Evolutionary conservation across 2,888 invertebrate genomes (phyloP).

Genomic region (Sicus ferrugineus): DNA sequence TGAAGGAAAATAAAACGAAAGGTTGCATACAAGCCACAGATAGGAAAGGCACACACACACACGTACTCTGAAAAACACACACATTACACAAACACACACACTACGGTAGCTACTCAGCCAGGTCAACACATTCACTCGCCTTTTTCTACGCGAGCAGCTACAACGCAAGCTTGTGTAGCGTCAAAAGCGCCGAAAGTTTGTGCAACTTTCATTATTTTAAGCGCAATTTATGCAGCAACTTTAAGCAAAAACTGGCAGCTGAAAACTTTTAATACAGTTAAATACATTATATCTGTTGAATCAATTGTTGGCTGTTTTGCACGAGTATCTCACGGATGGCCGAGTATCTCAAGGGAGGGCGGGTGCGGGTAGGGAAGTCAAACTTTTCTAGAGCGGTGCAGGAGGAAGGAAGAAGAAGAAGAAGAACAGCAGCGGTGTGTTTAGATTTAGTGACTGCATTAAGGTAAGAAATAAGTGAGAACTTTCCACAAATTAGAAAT

Average conservation of each 20-base stretch:
- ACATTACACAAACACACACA: not conserved
- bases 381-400: not conserved
- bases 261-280: constrained; percentile 9
- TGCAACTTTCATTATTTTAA: not conserved
- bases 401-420: not conserved
- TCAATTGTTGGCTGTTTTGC: not conserved
- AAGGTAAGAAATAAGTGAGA: not conserved
- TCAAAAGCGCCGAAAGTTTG: not conserved
- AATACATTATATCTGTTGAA: constrained; percentile 6
- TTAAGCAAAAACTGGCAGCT: not conserved
- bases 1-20: not conserved
- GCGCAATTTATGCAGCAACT: not conserved
- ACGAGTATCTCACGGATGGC: not conserved
- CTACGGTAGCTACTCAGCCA: no score
- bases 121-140: no score
- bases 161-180: no score
- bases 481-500: not conserved
- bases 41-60: not conserved
- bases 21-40: not conserved
- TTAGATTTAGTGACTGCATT: not conserved
- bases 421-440: not conserved
- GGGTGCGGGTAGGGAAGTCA: not conserved
- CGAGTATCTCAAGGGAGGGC: not conserved
- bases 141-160: no score
- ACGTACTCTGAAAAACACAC: not conserved